Evolutionary conservation across 1,140 invertebrate species (phyloP).

Genomic region (Eurytemora carolleeae): DNA sequence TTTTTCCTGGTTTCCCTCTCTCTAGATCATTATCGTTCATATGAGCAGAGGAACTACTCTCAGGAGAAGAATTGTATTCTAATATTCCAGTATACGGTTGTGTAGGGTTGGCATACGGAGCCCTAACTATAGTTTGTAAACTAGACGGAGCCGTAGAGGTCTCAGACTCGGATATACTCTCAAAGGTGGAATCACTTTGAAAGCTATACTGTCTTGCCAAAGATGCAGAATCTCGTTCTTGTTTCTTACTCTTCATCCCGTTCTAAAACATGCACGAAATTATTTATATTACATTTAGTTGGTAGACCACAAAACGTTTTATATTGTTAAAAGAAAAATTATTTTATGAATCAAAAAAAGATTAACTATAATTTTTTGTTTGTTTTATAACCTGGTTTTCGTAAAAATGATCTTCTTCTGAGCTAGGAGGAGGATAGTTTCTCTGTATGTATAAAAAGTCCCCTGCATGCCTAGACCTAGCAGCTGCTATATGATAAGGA

Average conservation of each 20-base stretch:
- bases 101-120: neutral
- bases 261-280: neutral
- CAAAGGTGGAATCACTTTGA: neutral
- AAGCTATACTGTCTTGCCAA: neutral
- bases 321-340: neutral
- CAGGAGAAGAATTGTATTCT: neutral
- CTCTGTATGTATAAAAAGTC: slow-evolving; percentile 26
- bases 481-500: slow-evolving; percentile 45
- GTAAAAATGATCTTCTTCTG: no score
- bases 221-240: neutral
- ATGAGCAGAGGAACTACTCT: neutral
- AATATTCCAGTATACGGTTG: neutral
- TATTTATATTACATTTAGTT: neutral
- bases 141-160: slow-evolving; percentile 12
- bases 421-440: no score
- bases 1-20: neutral
- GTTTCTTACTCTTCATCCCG: neutral
- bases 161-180: neutral
- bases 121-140: slow-evolving; percentile 11
- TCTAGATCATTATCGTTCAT: no score
- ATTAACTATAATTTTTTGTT: no score
- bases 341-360: no score
- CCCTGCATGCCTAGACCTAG: slow-evolving; percentile 40
- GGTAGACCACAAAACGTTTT: neutral
- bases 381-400: no score